phyloP scores from a whole-genome alignment of 2,113 vertebrate species.

The Indicator maculatus region DNA sequence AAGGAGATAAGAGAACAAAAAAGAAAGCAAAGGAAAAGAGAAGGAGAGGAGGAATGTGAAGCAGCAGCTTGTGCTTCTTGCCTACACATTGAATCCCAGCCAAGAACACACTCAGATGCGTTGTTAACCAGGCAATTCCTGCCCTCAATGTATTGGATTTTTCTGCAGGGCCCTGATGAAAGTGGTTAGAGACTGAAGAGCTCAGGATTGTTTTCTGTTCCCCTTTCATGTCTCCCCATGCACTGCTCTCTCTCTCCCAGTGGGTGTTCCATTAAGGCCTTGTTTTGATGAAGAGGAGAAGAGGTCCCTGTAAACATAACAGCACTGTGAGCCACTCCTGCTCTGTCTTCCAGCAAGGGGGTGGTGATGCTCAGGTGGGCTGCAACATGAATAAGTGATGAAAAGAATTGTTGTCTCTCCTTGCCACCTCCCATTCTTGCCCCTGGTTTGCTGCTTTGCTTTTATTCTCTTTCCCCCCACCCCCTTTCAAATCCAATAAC shows the following conservation, averaged over 20 bases:
- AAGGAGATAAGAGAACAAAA: not conserved
- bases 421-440: not conserved
- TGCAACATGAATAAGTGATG: fast-evolving
- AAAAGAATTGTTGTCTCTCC: not conserved
- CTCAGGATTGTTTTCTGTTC: not conserved
- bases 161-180: not conserved
- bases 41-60: no score
- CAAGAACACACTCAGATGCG: not conserved
- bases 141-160: not conserved
- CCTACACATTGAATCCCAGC: not conserved
- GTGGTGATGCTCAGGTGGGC: not conserved
- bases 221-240: not conserved
- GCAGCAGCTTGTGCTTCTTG: not conserved
- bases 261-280: not conserved
- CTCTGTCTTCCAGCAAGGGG: not conserved
- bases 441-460: not conserved
- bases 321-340: not conserved
- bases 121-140: not conserved
- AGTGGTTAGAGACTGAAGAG: not conserved
- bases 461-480: not conserved
- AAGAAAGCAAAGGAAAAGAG: not conserved
- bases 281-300: not conserved
- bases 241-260: not conserved
- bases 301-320: not conserved
- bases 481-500: not conserved